Percentiles rank a stretch among this genome's conserved stretches.
phyloP scores from a whole-genome alignment of 2,797 vertebrate species.

The Carcharodon carcharias region DNA sequence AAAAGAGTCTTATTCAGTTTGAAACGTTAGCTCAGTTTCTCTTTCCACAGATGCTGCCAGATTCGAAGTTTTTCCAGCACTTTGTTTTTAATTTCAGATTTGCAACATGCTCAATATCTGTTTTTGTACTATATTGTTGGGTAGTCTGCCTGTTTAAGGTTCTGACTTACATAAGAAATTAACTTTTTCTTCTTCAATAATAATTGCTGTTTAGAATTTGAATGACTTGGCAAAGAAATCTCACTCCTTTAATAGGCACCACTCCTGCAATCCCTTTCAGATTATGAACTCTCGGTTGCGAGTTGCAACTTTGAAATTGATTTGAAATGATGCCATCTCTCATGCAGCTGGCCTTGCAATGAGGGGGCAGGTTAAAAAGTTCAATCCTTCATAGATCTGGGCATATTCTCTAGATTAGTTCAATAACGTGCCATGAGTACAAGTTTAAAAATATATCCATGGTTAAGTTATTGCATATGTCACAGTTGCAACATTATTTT shows the following conservation, averaged over 20 bases:
- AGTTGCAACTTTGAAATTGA: background rate
- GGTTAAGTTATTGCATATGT: background rate
- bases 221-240: background rate
- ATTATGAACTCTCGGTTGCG: background rate
- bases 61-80: no score
- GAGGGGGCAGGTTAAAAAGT: background rate
- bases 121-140: no score
- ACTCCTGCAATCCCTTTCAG: background rate
- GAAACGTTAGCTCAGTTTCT: no score
- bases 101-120: no score
- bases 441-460: background rate
- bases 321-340: background rate
- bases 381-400: background rate
- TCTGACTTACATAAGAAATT: background rate
- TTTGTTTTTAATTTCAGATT: no score
- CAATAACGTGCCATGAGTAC: background rate
- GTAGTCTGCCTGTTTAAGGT: background rate
- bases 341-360: background rate
- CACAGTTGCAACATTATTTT: background rate
- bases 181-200: background rate
- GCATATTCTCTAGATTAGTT: background rate
- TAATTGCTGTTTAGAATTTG: background rate
- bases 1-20: no score
- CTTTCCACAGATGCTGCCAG: no score
- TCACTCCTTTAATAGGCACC: background rate